A percentile compares a stretch with the other conserved stretches of the same genome.
Conservation (phyloP, 2,113 vertebrate genomes). For the Rallus limicola region DNA sequence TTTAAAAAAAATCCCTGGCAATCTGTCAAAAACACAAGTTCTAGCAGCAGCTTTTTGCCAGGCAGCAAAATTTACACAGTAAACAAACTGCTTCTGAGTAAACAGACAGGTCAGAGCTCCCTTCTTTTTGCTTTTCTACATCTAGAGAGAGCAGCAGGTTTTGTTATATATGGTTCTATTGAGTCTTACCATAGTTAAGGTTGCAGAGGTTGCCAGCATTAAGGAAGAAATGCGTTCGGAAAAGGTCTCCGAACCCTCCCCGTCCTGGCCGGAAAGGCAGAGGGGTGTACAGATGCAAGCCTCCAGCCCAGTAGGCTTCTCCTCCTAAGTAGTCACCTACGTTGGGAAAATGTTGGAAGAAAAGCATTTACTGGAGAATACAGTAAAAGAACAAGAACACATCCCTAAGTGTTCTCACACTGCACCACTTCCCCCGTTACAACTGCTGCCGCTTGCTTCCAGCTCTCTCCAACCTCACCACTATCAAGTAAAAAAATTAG, state of each 20-base stretch:
- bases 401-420: background rate
- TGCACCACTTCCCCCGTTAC: background rate
- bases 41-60: background rate
- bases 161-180: background rate
- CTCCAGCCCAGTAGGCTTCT: constrained; percentile 93
- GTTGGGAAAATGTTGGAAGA: background rate
- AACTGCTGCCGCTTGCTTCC: background rate
- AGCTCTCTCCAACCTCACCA: background rate
- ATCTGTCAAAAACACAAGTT: background rate
- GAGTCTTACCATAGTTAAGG: constrained; percentile 89
- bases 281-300: constrained; percentile 92
- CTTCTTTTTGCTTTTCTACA: background rate
- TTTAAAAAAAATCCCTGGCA: background rate
- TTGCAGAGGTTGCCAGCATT: constrained; percentile 98
- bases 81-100: background rate
- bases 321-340: constrained; percentile 94
- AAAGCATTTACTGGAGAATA: background rate
- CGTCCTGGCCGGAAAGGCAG: constrained; percentile 90
- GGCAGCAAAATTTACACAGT: background rate
- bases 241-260: constrained; percentile 92
- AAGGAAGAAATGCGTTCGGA: constrained; percentile 95
- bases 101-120: background rate
- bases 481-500: background rate
- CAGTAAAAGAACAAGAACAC: background rate
- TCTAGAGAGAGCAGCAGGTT: background rate